Evolutionary conservation across 2,797 vertebrate species (phyloP).

Genomic region (Hybognathus amarus): DNA sequence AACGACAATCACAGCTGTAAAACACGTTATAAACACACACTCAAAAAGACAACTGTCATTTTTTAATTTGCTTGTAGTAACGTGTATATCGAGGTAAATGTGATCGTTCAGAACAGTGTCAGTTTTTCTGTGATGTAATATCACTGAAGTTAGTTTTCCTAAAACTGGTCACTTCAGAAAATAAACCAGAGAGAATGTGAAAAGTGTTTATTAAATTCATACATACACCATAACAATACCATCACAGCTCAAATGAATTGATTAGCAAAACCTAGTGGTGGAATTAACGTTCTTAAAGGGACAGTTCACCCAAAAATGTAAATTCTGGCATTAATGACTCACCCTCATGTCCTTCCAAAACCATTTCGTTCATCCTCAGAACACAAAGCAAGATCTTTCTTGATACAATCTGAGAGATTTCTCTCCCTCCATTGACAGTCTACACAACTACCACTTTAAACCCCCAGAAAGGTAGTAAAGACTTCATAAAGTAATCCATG

Average conservation of each 20-base stretch:
- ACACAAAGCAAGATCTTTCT: not conserved
- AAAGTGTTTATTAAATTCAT: not conserved
- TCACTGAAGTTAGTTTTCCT: not conserved
- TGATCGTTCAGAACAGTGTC: not conserved
- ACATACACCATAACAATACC: not conserved
- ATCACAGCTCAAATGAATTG: not conserved
- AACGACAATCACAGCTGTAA: not conserved
- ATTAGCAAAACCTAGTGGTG: not conserved
- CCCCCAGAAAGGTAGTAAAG: not conserved
- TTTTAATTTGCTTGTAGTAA: too few species aligned
- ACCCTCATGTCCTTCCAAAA: not conserved
- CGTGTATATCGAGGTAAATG: too few species aligned
- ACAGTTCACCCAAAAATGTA: not conserved
- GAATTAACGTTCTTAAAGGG: not conserved
- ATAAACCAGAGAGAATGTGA: not conserved
- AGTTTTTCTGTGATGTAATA: not conserved
- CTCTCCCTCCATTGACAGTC: not conserved
- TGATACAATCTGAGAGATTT: not conserved
- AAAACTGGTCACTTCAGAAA: not conserved
- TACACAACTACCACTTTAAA: not conserved
- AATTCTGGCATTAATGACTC: not conserved
- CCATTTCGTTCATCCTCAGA: not conserved
- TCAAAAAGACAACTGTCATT: not conserved
- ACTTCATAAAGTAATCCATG: too few species aligned
- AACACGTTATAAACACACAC: not conserved